Base-by-base conservation (phyloP, 2,888 invertebrate species). In the Urechis unicinctus region DNA sequence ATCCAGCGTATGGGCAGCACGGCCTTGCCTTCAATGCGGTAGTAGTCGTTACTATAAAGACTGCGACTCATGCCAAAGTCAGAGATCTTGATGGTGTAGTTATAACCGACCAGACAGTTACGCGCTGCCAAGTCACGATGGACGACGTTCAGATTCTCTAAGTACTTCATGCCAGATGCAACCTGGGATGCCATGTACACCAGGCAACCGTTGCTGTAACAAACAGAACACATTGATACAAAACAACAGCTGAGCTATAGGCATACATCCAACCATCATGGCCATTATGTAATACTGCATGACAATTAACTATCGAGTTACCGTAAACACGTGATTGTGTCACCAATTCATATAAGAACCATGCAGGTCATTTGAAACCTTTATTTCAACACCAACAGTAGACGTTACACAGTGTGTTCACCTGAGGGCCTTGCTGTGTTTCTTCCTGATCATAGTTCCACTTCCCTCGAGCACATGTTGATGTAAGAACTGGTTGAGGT, bases 111-210 rank as follows among this genome's bases (percentile, higher is more conserved):
- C 58, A 93, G 81, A 73, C 89, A 89, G 78, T 92, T 93, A 74
- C 92, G 80, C 42, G 91, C 87, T 51, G 91, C 90, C 68, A 92
- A 80, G 79, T 93, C 91, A 48, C 92, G 83, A 77, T 93, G 93
- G 50, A 93, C 91, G 75, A 92, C 91, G 80, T 90, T 89, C 64
- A 91, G 82, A 49, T 88, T 85, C 80, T 93, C 87, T 68, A 93
- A 81, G 77, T 92, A 92, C 70, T 88, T 85, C 90, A 92, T 91
- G 17, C 92, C 92, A 2, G 88, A 87, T 1, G 92, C 88, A 62
- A 93, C 86, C 79, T 93, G 91, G 53, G 86, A 84, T 47, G 88
- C 88, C 79, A 91, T 85, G 79, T 87, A 88, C 63, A 36, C 36
- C 9, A 36, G 36, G 36, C 36, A 36, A 13, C 36, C 36, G 36